Conservation (phyloP, 2,888 invertebrate genomes). For the Subacronicta megacephala region DNA sequence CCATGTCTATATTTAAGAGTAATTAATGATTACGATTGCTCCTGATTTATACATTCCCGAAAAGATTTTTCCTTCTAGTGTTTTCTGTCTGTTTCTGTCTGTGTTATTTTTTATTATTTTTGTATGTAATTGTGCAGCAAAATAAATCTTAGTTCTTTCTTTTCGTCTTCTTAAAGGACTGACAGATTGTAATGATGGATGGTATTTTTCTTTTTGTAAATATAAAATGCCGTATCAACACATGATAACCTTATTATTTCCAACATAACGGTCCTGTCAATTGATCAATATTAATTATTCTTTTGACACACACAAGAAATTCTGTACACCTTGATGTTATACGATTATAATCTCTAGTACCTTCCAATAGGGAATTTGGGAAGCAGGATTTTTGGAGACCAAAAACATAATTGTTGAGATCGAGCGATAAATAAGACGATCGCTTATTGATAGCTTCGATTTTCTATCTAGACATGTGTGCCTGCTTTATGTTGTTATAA, state of each 20-base stretch:
- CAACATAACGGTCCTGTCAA: slow-evolving; percentile 62
- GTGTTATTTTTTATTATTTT: too few species aligned
- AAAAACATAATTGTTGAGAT: slow-evolving; percentile 42
- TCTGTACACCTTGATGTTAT: slow-evolving; percentile 15
- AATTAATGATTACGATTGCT: too few species aligned
- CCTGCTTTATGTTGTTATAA: slow-evolving; percentile 33
- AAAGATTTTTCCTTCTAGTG: too few species aligned
- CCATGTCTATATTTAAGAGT: too few species aligned
- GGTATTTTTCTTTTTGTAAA: slow-evolving; percentile 4
- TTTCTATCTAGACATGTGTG: slow-evolving; percentile 46
- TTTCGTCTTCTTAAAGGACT: neutral
- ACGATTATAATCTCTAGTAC: slow-evolving; percentile 7
- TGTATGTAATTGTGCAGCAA: too few species aligned
- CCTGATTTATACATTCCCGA: too few species aligned
- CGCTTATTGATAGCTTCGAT: slow-evolving; percentile 62
- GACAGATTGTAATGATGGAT: slow-evolving; percentile 2
- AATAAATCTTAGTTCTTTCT: too few species aligned
- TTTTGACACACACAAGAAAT: slow-evolving; percentile 45
- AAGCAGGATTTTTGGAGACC: neutral
- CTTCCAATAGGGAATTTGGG: slow-evolving; percentile 2
- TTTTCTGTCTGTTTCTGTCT: too few species aligned
- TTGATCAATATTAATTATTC: slow-evolving; percentile 72
- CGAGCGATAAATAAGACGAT: slow-evolving; percentile 58
- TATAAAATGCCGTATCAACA: slow-evolving; percentile 11
- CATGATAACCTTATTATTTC: slow-evolving; percentile 49